These are phyloP conservation scores for Lasioglossum baleicum DNA, from an alignment of 1,140 invertebrate species.

Conservation along the genomic window DNA sequence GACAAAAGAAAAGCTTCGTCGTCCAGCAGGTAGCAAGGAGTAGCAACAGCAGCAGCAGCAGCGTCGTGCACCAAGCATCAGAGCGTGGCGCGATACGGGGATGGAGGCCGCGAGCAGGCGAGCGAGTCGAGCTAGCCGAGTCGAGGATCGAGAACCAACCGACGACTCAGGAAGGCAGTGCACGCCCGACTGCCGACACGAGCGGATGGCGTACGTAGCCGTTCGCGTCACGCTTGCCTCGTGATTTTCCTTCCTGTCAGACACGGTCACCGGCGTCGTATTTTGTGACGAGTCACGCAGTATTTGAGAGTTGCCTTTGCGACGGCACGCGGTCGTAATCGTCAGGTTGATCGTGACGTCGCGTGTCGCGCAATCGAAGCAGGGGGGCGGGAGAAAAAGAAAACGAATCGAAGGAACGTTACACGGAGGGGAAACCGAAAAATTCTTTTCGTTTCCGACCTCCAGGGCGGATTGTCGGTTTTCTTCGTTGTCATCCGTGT, in stretches of 20 bases:
- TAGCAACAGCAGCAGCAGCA: not conserved
- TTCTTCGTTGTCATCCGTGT: not conserved
- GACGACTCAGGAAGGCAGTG: conserved; percentile 71
- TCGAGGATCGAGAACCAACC: conserved; percentile 60
- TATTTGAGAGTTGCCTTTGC: conserved; percentile 21
- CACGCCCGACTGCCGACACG: conserved; percentile 79
- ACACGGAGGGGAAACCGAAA: conserved; percentile 11
- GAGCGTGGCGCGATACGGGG: conserved; percentile 44
- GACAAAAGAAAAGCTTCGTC: conserved; percentile 4
- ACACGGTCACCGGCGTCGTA: conserved; percentile 45
- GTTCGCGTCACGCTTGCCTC: conserved; percentile 61
- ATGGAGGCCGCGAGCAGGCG: conserved; percentile 43
- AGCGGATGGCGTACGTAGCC: conserved; percentile 74
- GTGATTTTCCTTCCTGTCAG: conserved; percentile 64
- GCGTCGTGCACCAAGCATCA: not conserved
- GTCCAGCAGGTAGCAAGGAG: not conserved
- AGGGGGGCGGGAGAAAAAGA: conserved; percentile 23
- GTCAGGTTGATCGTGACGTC: conserved; percentile 13
- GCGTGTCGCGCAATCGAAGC: conserved; percentile 3
- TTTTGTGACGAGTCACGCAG: conserved; percentile 53
- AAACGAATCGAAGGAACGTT: conserved; percentile 18
- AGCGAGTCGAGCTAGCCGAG: conserved; percentile 40
- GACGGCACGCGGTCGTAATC: conserved; percentile 17
- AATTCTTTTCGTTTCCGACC: not conserved
- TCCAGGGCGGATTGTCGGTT: not conserved